phyloP scores from a whole-genome alignment of 1,140 invertebrate genomes.

The Drosophila kanapiae region DNA sequence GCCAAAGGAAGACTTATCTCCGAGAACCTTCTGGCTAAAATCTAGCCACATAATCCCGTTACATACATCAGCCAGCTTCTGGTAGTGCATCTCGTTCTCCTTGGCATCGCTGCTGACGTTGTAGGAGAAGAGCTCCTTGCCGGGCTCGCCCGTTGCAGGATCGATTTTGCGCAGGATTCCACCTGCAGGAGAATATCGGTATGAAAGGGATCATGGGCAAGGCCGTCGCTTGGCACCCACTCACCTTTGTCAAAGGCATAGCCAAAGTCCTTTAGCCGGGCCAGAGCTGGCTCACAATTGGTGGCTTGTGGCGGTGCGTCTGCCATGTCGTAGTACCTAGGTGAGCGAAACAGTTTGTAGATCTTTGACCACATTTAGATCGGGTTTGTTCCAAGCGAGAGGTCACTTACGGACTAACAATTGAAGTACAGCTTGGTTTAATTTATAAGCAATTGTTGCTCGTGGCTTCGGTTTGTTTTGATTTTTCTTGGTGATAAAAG shows the following conservation, averaged over 20 bases:
- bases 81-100: slow-evolving; percentile 90
- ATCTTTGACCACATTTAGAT: slow-evolving; percentile 8
- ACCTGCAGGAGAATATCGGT: slow-evolving; percentile 68
- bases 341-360: not conserved
- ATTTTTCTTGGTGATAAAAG: slow-evolving; percentile 26
- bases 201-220: not conserved
- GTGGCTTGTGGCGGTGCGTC: not conserved
- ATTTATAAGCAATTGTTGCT: slow-evolving; percentile 32
- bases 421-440: not conserved
- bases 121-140: slow-evolving; percentile 88
- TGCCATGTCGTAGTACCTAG: slow-evolving; percentile 26
- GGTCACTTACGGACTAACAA: slow-evolving; percentile 34
- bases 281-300: slow-evolving; percentile 49
- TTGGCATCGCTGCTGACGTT: slow-evolving; percentile 87
- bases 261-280: slow-evolving; percentile 60
- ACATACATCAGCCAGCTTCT: slow-evolving; percentile 89
- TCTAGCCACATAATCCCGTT: not conserved
- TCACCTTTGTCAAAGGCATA: slow-evolving; percentile 76
- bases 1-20: too few species aligned
- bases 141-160: slow-evolving; percentile 83
- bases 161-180: slow-evolving; percentile 88
- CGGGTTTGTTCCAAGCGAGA: not conserved
- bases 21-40: too few species aligned
- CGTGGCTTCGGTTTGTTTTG: slow-evolving; percentile 8
- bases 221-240: not conserved